Conservation (phyloP, 1,140 invertebrate species). For the Carposina sasakii region DNA sequence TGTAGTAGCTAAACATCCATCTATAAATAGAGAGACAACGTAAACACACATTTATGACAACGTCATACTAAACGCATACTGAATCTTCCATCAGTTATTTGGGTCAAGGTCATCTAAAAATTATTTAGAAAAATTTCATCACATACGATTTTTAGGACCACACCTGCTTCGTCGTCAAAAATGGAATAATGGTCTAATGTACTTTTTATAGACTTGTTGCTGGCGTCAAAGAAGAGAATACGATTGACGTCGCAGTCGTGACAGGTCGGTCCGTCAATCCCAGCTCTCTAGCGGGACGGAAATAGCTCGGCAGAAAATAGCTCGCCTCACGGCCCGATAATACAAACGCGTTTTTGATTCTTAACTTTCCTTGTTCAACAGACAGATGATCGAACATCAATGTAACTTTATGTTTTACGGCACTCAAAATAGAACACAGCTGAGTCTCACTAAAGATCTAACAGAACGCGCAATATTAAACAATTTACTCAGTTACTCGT, state of each 20-base stretch:
- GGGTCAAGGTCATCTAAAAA: conserved; percentile 58
- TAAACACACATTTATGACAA: conserved; percentile 22
- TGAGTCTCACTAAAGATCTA: too few species aligned
- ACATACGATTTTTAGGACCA: neutral
- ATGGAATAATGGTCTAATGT: conserved; percentile 14
- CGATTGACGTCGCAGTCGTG: conserved; percentile 51
- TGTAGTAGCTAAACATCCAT: too few species aligned
- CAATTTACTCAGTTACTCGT: too few species aligned
- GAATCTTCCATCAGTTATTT: conserved; percentile 32
- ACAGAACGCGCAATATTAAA: too few species aligned
- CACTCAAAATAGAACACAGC: too few species aligned
- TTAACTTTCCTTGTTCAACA: conserved; percentile 48
- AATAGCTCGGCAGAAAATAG: conserved; percentile 67
- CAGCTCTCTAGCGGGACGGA: conserved; percentile 59
- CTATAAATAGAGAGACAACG: conserved; percentile 20
- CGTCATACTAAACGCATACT: conserved; percentile 14
- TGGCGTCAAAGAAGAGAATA: conserved; percentile 41
- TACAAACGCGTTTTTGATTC: conserved; percentile 67
- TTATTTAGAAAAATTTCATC: neutral
- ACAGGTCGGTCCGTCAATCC: conserved; percentile 68
- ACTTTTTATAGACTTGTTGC: conserved; percentile 29
- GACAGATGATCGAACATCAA: too few species aligned
- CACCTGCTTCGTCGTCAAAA: too few species aligned
- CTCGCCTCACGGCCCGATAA: conserved; percentile 62
- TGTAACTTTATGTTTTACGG: too few species aligned